phyloP scores from a whole-genome alignment of 64 coral and sea anemone genomes.

The Montipora efflorescens region DNA sequence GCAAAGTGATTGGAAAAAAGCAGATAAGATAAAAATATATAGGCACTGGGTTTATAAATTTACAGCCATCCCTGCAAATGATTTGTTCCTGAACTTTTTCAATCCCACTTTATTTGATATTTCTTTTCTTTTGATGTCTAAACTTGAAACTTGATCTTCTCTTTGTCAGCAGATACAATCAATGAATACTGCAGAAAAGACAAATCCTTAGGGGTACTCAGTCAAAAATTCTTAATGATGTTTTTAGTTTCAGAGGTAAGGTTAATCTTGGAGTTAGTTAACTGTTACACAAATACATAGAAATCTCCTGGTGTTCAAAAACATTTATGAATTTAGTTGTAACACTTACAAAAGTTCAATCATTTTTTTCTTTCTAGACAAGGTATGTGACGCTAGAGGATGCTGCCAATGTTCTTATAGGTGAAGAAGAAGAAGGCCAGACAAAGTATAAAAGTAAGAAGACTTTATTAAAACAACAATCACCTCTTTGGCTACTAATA shows the following conservation, averaged over 20 bases:
- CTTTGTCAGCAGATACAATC: constrained; percentile 43
- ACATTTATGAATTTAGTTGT: background rate
- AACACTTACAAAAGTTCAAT: background rate
- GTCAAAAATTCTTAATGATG: constrained; percentile 99
- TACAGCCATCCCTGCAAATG: too few species aligned
- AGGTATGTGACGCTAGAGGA: constrained; percentile 92
- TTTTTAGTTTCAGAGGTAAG: constrained; percentile 97
- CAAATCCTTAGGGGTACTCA: constrained; percentile 96
- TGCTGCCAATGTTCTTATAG: constrained; percentile 96
- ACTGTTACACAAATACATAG: background rate
- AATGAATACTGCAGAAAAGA: constrained; percentile 97
- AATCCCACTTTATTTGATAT: too few species aligned
- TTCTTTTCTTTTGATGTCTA: too few species aligned
- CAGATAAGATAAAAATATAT: too few species aligned
- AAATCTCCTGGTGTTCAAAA: background rate
- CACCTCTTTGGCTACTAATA: background rate
- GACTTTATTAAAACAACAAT: background rate
- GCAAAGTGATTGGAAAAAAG: too few species aligned
- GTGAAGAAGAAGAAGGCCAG: constrained; percentile 93
- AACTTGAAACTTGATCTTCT: background rate
- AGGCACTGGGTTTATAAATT: too few species aligned
- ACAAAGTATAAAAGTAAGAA: constrained; percentile 97
- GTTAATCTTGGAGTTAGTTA: background rate
- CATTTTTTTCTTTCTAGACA: constrained; percentile 36
- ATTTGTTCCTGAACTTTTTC: too few species aligned